Conservation (phyloP, 2,888 invertebrate species). For the Dasysyrphus tricinctus region DNA sequence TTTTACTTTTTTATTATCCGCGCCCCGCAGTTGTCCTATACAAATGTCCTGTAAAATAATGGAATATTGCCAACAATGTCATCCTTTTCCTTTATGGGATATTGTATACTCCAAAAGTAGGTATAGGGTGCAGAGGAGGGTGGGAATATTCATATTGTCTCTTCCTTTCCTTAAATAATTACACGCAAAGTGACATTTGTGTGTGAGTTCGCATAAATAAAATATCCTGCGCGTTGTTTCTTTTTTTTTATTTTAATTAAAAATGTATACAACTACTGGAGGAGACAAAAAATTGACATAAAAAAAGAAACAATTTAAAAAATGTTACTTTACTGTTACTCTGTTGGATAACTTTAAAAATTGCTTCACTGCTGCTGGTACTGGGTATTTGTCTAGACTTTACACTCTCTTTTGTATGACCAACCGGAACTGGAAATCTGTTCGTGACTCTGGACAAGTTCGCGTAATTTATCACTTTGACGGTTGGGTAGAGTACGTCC, state of each 20-base stretch:
- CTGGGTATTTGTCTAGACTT: constrained; percentile 20
- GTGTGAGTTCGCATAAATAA: constrained; percentile 30
- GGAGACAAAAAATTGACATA: constrained; percentile 10
- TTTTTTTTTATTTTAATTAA: constrained; percentile 52
- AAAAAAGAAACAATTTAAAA: constrained; percentile 21
- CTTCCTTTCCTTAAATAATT: constrained; percentile 39
- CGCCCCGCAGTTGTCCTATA: constrained; percentile 5
- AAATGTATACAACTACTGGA: constrained; percentile 48
- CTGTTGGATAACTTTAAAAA: constrained; percentile 59
- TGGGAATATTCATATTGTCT: constrained; percentile 1
- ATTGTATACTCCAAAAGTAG: not conserved
- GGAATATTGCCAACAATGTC: constrained; percentile 55
- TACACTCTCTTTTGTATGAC: not conserved
- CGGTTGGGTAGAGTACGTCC: constrained; percentile 41
- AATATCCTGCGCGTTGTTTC: constrained; percentile 37
- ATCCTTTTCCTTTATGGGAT: constrained; percentile 33
- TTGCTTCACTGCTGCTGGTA: not conserved
- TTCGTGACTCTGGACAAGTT: constrained; percentile 64
- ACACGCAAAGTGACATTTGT: constrained; percentile 44
- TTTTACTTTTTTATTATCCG: not conserved
- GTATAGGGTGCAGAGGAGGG: not conserved
- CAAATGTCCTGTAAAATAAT: constrained; percentile 46
- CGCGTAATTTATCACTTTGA: constrained; percentile 74
- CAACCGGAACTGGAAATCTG: constrained; percentile 62
- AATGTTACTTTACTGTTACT: constrained; percentile 41